Percentiles rank a stretch among this genome's conserved stretches.
Conservation (phyloP, 1,140 invertebrate genomes). For the Atta texana region DNA sequence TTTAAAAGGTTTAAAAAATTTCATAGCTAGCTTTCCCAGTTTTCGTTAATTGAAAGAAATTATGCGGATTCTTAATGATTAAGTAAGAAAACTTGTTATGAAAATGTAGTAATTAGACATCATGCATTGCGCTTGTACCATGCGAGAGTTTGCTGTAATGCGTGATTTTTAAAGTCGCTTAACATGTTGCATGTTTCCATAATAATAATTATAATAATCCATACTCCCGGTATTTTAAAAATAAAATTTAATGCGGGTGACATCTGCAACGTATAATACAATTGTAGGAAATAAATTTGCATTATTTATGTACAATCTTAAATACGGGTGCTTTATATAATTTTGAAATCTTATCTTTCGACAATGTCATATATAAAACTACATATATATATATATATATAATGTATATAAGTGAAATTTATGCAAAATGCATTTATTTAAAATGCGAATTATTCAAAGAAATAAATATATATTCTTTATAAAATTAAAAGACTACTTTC, state of each 20-base stretch:
- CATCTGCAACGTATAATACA: not conserved
- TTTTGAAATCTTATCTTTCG: not conserved
- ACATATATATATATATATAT: no score
- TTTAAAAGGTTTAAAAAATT: not conserved
- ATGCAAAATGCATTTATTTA: no score
- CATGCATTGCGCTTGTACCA: not conserved
- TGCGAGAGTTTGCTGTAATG: not conserved
- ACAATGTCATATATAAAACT: not conserved
- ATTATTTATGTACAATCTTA: not conserved
- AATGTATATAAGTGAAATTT: no score
- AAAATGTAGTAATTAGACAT: conserved; percentile 30
- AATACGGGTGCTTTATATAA: not conserved
- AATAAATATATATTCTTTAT: not conserved
- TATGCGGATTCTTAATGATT: not conserved
- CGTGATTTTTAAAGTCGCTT: not conserved
- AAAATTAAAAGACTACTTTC: not conserved
- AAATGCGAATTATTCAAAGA: not conserved
- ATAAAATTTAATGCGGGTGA: conserved; percentile 19
- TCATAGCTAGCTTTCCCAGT: not conserved
- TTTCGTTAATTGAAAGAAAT: conserved; percentile 4
- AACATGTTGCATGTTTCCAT: not conserved
- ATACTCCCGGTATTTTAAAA: not conserved
- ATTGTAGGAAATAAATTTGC: not conserved
- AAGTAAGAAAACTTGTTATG: not conserved
- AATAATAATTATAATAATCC: conserved; percentile 26